Evolutionary conservation across 53 echinoderm and acorn worm genomes (phyloP), one percentile per base, ranked within the genome.

Genomic region (Henricia sp.): DNA sequence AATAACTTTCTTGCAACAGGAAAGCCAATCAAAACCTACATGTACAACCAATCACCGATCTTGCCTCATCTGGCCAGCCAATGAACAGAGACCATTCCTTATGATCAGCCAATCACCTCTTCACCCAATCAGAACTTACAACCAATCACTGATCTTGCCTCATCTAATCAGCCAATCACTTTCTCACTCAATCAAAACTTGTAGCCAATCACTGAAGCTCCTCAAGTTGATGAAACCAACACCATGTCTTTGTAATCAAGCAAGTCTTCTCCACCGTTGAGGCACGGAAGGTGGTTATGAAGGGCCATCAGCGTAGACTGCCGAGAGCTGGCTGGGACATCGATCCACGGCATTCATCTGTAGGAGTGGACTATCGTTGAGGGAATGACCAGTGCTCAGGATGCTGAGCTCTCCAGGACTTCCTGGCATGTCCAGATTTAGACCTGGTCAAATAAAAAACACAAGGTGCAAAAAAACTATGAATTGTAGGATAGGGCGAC

Each of bases 291-390:
- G 37, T 60, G 52, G 82, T 77, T 93, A 96, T 17, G 97, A 97
- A 21, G 94, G 88, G 11, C 97, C 94, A 34, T 97, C 97, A 23
- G 97, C 97, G 30, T 97, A 97, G 36, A 97, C 92, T 2, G 97
- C 97, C 3, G 97, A 97, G 5, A 94, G 87, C 57, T 97, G 97
- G 85, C 97, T 97, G 8, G 97, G 97, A 42, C 97, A 97, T 12
- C 97, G 92, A 58, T 94, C 97, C 1, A 97, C 85, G 17, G 92
- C 94, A 37, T 90, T 94, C 94, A 97, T 97, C 67, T 97, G 97
- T 12, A 97, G 89, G 17, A 97, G 71, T 26, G 78, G 82, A 26
- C 68, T 90, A 40, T 97, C 97, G 20, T 93, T 93, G 0, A 91
- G 37, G 26, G 86, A 86, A 52, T 83, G 89, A 0, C 82, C 78